These are phyloP conservation scores for Drosophila quadrilineata DNA, from an alignment of 1,140 invertebrate species.

Conservation along the genomic window DNA sequence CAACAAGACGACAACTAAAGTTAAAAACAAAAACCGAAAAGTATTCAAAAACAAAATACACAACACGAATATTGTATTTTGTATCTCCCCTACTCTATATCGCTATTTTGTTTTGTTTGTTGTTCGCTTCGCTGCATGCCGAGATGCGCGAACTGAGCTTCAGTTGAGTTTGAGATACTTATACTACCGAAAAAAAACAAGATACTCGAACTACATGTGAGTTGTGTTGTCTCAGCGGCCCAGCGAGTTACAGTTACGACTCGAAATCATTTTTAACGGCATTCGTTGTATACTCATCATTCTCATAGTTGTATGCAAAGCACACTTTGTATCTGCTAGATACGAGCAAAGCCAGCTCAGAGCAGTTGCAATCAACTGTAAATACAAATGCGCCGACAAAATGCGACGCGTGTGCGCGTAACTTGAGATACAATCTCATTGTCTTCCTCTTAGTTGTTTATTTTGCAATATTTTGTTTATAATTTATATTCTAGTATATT, in stretches of 20 bases:
- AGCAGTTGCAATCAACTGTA: constrained; percentile 69
- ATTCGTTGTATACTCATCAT: no score
- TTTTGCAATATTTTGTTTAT: background rate
- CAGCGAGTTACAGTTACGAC: constrained; percentile 35
- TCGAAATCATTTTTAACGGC: constrained; percentile 41
- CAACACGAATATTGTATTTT: constrained; percentile 34
- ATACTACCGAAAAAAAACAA: background rate
- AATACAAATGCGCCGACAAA: constrained; percentile 66
- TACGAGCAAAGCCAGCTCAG: no score
- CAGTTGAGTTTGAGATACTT: no score
- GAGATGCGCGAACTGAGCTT: constrained; percentile 12
- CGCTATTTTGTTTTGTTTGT: no score
- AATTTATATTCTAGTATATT: no score
- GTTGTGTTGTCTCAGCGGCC: background rate
- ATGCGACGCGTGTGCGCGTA: constrained; percentile 56
- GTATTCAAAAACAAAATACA: background rate
- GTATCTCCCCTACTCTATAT: no score
- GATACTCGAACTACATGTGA: background rate
- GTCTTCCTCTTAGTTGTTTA: background rate
- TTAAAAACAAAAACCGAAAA: background rate
- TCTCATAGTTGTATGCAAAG: no score
- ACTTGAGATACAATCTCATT: constrained; percentile 54
- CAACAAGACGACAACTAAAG: constrained; percentile 11
- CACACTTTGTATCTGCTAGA: constrained; percentile 57
- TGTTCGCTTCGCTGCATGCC: constrained; percentile 26